Conservation (phyloP, 1,140 invertebrate genomes). For the Antheraea mylitta region DNA sequence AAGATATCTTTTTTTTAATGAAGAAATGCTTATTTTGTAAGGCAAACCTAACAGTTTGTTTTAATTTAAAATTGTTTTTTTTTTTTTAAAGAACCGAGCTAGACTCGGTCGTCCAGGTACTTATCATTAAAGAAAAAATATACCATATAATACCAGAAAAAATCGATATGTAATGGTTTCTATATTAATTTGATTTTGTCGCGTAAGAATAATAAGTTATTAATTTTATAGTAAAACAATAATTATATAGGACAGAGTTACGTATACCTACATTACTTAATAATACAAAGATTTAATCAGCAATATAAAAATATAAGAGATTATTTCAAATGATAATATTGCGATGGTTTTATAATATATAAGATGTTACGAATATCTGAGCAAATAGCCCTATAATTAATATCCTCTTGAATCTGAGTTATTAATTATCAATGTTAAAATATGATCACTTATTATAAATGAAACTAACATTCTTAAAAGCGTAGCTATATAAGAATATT, state of each 20-base stretch:
- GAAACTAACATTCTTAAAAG: constrained; percentile 20
- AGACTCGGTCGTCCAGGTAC: no score
- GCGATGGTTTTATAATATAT: neutral
- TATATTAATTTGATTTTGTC: constrained; percentile 21
- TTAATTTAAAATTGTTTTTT: no score
- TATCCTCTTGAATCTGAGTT: neutral
- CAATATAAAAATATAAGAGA: constrained; percentile 28
- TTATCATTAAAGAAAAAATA: no score
- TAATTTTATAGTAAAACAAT: constrained; percentile 29
- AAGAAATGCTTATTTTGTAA: no score
- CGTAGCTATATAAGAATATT: constrained; percentile 32
- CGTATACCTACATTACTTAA: constrained; percentile 14
- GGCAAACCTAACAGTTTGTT: no score
- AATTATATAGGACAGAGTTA: constrained; percentile 24
- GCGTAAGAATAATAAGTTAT: constrained; percentile 22
- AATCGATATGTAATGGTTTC: no score
- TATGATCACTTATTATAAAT: constrained; percentile 1
- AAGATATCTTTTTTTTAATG: no score
- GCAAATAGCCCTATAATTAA: constrained; percentile 1
- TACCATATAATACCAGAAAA: no score
- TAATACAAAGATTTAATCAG: constrained; percentile 18
- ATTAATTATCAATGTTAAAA: constrained; percentile 3
- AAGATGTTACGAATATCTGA: neutral
- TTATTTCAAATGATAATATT: constrained; percentile 8
- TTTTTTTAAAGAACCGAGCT: no score